Conservation (phyloP, 2,888 invertebrate species). For the Kuschelorhynchus macadamiae region DNA sequence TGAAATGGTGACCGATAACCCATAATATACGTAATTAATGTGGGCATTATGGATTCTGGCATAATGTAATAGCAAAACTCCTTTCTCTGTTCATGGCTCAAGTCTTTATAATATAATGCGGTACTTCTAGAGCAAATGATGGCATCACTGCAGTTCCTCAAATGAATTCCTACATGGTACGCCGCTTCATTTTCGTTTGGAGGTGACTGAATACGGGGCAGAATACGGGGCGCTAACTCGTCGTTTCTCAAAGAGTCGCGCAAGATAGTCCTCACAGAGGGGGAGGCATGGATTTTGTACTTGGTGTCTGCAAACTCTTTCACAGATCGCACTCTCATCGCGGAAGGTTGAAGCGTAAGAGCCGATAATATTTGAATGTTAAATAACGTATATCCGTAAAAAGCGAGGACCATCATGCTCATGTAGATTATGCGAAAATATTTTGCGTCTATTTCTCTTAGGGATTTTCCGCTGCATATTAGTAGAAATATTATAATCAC, state of each 20-base stretch:
- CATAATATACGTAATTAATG: conserved; percentile 28
- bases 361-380: conserved; percentile 38
- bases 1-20: conserved; percentile 29
- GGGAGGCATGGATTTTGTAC: conserved; percentile 9
- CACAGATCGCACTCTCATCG: conserved; percentile 5
- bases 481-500: conserved; percentile 29
- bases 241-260: background rate
- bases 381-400: conserved; percentile 34
- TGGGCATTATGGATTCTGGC: conserved; percentile 31
- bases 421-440: conserved; percentile 30
- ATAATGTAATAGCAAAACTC: conserved; percentile 22
- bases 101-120: conserved; percentile 5
- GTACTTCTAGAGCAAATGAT: conserved; percentile 25
- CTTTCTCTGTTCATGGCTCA: conserved; percentile 2
- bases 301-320: conserved; percentile 27
- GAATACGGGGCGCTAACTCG: background rate
- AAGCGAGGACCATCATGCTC: conserved; percentile 35
- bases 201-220: conserved; percentile 14
- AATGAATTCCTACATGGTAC: background rate
- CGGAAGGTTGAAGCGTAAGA: conserved; percentile 11
- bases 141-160: conserved; percentile 25
- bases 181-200: background rate
- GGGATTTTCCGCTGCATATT: conserved; percentile 25
- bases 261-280: background rate
- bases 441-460: conserved; percentile 2